Conservation (phyloP, 2,888 invertebrate genomes). For the Xylocampa areola region DNA sequence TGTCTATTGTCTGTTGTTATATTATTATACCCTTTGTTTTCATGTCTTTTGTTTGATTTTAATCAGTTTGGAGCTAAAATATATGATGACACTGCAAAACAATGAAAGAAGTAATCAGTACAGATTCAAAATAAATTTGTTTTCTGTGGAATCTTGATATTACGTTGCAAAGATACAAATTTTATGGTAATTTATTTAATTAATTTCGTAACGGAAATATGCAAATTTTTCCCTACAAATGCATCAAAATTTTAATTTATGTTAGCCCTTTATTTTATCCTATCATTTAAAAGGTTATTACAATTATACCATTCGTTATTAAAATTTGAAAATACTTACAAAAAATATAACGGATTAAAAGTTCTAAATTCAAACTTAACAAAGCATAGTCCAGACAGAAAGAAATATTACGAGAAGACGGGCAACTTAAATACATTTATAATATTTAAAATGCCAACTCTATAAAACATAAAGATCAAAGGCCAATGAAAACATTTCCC, state of each 20-base stretch:
- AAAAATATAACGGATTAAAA: neutral
- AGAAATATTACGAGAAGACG: neutral
- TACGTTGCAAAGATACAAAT: neutral
- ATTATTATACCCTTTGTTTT: slow-evolving; percentile 25
- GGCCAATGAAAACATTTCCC: slow-evolving; percentile 33
- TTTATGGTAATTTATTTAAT: slow-evolving; percentile 28
- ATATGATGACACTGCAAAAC: neutral
- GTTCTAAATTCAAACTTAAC: neutral
- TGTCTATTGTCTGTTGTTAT: slow-evolving; percentile 32
- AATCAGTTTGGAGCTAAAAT: slow-evolving; percentile 24
- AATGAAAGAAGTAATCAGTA: slow-evolving; percentile 17
- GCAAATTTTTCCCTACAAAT: slow-evolving; percentile 24
- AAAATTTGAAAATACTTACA: neutral
- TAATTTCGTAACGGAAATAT: slow-evolving; percentile 38
- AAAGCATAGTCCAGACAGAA: slow-evolving; percentile 6
- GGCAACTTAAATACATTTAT: neutral
- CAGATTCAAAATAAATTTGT: too few species aligned
- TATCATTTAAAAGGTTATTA: slow-evolving; percentile 7
- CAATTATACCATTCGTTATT: neutral
- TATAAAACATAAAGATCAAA: slow-evolving; percentile 29
- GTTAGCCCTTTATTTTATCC: neutral
- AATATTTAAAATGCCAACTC: slow-evolving; percentile 2
- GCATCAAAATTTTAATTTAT: slow-evolving; percentile 22
- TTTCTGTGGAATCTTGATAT: neutral
- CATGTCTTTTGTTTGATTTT: slow-evolving; percentile 13